Percentiles rank a stretch among this genome's conserved stretches.
phyloP scores from a whole-genome alignment of 2,888 invertebrate species.

The Odontocerum albicorne region DNA sequence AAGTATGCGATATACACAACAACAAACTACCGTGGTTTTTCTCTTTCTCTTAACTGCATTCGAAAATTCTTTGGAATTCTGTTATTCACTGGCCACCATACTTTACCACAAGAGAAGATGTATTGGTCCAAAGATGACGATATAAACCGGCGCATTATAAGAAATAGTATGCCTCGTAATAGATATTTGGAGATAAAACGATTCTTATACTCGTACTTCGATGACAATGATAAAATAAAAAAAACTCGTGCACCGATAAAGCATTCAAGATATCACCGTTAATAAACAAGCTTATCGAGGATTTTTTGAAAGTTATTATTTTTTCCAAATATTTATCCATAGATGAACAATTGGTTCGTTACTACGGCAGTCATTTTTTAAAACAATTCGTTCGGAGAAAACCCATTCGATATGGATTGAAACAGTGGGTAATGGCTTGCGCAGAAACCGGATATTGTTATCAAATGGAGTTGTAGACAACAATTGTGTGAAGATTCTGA shows the following conservation, averaged over 20 bases:
- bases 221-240: background rate
- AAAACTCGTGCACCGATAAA: background rate
- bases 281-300: background rate
- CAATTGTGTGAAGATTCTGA: background rate
- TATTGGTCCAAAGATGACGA: background rate
- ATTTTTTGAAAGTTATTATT: background rate
- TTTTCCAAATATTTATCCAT: background rate
- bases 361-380: background rate
- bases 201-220: background rate
- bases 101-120: background rate
- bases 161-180: slow-evolving; percentile 3
- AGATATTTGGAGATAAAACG: slow-evolving; percentile 3
- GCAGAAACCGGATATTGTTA: background rate
- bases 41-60: too few species aligned
- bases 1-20: too few species aligned
- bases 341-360: slow-evolving; percentile 1
- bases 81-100: background rate
- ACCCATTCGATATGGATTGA: background rate
- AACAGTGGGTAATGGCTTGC: background rate
- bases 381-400: background rate
- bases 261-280: background rate
- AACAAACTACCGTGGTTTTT: too few species aligned
- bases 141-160: background rate
- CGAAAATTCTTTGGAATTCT: slow-evolving; percentile 1
- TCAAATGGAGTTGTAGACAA: background rate